A percentile compares a stretch with the other conserved stretches of the same genome.
These are phyloP conservation scores for Tribolium freemani DNA, from an alignment of 2,888 invertebrate genomes.

Conservation along the genomic window DNA sequence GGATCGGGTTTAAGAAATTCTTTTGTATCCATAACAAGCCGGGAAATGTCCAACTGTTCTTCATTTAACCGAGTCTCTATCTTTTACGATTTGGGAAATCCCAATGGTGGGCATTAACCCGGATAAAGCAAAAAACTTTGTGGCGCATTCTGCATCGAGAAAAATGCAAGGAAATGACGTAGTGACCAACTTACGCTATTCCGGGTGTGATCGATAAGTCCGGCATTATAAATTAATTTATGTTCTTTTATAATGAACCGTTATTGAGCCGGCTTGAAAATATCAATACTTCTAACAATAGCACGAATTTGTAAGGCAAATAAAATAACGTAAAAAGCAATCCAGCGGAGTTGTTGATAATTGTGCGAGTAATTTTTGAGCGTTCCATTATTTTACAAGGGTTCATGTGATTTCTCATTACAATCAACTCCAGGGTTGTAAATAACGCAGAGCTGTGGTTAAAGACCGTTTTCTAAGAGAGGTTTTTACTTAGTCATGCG, in stretches of 20 bases:
- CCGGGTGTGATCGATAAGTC: conserved; percentile 35
- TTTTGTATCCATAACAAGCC: conserved; percentile 11
- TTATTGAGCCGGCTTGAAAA: conserved; percentile 40
- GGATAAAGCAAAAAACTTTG: conserved; percentile 3
- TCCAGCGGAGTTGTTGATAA: conserved; percentile 19
- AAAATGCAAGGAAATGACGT: conserved; percentile 38
- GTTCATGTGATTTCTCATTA: conserved; percentile 18
- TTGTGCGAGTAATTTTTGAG: conserved; percentile 6
- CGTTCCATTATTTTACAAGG: background rate
- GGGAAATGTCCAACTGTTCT: conserved; percentile 6
- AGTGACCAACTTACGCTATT: conserved; percentile 28
- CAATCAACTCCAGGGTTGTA: background rate
- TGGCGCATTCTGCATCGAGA: conserved; percentile 23
- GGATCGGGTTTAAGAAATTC: conserved; percentile 3
- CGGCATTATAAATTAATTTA: conserved; percentile 42
- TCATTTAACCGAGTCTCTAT: conserved; percentile 7
- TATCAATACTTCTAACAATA: conserved; percentile 44
- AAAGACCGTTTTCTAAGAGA: conserved; percentile 32
- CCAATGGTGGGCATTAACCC: conserved; percentile 11
- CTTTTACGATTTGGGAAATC: conserved; percentile 14
- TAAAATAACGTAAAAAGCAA: conserved; percentile 34
- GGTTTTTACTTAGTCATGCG: conserved; percentile 40
- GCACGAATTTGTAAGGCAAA: conserved; percentile 41
- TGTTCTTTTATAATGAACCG: conserved; percentile 40
- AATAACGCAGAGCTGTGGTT: conserved; percentile 31